phyloP scores from a whole-genome alignment of 1,140 invertebrate genomes.

The Microvelia longipes region DNA sequence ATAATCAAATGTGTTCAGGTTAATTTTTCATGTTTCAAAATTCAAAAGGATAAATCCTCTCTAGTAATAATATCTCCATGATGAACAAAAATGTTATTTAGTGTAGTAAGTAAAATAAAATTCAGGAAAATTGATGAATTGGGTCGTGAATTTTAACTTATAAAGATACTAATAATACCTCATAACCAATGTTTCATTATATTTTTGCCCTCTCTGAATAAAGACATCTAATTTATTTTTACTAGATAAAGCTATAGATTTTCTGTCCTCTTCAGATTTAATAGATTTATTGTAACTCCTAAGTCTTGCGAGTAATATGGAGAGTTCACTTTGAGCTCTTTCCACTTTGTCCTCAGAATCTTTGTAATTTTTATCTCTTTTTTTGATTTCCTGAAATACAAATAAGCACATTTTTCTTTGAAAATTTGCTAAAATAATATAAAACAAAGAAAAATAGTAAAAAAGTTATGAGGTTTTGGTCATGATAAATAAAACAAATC shows the following conservation, averaged over 20 bases:
- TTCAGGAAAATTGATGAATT: too few relatives aligned
- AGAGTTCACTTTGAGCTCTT: neutral
- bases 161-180: too few relatives aligned
- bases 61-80: too few relatives aligned
- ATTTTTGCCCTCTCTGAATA: neutral
- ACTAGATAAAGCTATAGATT: neutral
- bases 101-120: too few relatives aligned
- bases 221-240: neutral
- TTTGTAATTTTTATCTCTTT: neutral
- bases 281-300: slow-evolving; percentile 1
- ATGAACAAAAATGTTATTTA: too few relatives aligned
- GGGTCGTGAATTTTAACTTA: too few relatives aligned
- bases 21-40: too few relatives aligned
- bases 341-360: neutral
- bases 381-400: neutral
- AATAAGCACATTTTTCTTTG: too few relatives aligned
- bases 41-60: too few relatives aligned
- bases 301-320: neutral
- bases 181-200: neutral
- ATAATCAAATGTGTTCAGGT: too few relatives aligned
- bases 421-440: too few relatives aligned
- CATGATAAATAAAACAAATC: too few relatives aligned
- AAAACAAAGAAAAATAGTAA: neutral
- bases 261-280: neutral
- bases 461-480: neutral